Evolutionary conservation across 1,140 invertebrate species (phyloP).

Genomic region (Drosophila gunungcola): DNA sequence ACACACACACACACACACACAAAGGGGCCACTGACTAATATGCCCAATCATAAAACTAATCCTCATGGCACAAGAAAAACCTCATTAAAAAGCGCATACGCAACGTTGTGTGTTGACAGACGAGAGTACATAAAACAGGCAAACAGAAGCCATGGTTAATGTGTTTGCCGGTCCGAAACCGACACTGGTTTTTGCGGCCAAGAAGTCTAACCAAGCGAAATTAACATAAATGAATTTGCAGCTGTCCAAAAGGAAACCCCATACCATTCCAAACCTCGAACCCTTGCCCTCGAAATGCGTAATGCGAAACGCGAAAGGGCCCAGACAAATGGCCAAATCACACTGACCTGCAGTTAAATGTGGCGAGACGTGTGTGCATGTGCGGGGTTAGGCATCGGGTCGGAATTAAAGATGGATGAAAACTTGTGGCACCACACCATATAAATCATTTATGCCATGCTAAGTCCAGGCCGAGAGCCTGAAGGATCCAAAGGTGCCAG

Average conservation of each 20-base stretch:
- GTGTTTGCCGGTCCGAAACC: conserved; percentile 40
- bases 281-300: conserved; percentile 13
- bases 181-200: conserved; percentile 69
- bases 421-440: conserved; percentile 52
- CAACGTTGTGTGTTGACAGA: conserved; percentile 67
- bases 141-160: conserved; percentile 53
- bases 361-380: conserved; percentile 33
- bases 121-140: conserved; percentile 50
- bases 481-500: conserved; percentile 59
- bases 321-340: conserved; percentile 78
- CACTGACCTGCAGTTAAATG: conserved; percentile 75
- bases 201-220: conserved; percentile 73
- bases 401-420: conserved; percentile 75
- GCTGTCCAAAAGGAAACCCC: conserved; percentile 62
- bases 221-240: conserved; percentile 83
- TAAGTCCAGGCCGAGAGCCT: conserved; percentile 47
- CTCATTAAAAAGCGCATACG: conserved; percentile 80
- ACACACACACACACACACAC: too few relatives aligned
- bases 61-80: conserved; percentile 60
- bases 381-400: conserved; percentile 4
- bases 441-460: conserved; percentile 81
- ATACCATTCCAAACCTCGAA: conserved; percentile 4
- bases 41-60: conserved; percentile 81
- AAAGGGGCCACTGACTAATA: conserved; percentile 51
- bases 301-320: conserved; percentile 2